A percentile compares a stretch with the other conserved stretches of the same genome.
phyloP scores from a whole-genome alignment of 2,113 vertebrate species.

The Pelecanus crispus region DNA sequence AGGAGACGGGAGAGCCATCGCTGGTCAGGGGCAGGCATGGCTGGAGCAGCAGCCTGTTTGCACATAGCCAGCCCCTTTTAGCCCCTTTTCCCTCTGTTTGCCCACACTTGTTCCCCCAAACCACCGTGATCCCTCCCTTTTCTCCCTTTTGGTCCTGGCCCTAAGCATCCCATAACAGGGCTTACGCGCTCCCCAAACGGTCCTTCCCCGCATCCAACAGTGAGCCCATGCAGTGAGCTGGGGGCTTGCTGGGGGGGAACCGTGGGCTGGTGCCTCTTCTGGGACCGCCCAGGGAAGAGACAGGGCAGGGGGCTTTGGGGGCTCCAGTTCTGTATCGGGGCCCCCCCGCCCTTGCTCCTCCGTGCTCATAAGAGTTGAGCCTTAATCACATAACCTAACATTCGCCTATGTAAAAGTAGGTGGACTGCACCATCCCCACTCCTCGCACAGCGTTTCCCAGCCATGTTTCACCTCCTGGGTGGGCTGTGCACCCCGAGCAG shows the following conservation, averaged over 20 bases:
- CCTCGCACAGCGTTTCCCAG: rapidly evolving
- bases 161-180: neutral
- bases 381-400: neutral
- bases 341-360: neutral
- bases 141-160: neutral
- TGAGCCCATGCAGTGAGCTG: neutral
- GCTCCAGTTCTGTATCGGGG: rapidly evolving
- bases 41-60: neutral
- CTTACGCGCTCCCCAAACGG: rapidly evolving
- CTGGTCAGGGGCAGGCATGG: neutral
- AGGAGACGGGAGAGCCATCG: rapidly evolving
- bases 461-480: neutral
- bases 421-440: neutral
- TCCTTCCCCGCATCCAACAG: neutral
- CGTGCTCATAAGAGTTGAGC: neutral
- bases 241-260: neutral
- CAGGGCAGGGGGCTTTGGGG: rapidly evolving
- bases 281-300: neutral
- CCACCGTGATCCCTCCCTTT: neutral
- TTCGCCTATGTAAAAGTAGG: rapidly evolving
- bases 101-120: neutral
- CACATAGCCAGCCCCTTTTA: neutral
- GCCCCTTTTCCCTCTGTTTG: neutral
- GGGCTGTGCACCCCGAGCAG: rapidly evolving
- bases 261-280: rapidly evolving